Base-by-base conservation (phyloP, 1,140 invertebrate genomes). In the Bicyclus anynana region DNA sequence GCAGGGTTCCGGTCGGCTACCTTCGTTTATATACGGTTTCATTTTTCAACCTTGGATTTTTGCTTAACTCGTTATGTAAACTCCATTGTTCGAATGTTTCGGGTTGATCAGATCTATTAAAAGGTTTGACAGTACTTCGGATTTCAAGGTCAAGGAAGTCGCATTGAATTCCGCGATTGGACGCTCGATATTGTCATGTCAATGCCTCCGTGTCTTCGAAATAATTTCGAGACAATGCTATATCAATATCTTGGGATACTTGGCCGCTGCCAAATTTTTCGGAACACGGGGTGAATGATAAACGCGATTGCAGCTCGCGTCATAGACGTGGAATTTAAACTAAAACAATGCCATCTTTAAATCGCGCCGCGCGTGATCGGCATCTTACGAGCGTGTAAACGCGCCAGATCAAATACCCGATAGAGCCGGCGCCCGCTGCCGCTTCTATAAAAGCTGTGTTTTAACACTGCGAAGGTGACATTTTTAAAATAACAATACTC, bases 271-370 rank as follows among this genome's bases (percentile, higher is more conserved):
- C 68, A 74, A 74, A 74, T 69, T 58, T 50, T 40, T 55, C 51
- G 50, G 59, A 38, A 55, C 64, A 56, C 37, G 59, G 50, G 37
- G 42, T 55, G 69, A 72, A 72, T 72, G 64, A 65, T 60, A 67
- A 74, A 65, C 56, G 40, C 62, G 58, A 67, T 65, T 76, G 77
- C 72, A 70, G 73, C 72, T 79, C 72, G 61, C 80, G 80, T 82
- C 79, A 82, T 72, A 82, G 69, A 79, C 69, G 54, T 74, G 65
- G 77, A 77, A 80, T 80, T 79, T 74, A 68, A 78, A 75, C 79
- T 74, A 69, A 80, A 80, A 83, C 80, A 83, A 83, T 83, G 72
- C 69, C 75, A 80, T 75, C 72, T 80, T 75, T 71, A 71, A 74
- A 68, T 53, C 68, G 68, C 65, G 69, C 52, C 59, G 65, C 57